Conservation (phyloP, 2,888 invertebrate genomes). For the Xanthostigma xanthostigma region DNA sequence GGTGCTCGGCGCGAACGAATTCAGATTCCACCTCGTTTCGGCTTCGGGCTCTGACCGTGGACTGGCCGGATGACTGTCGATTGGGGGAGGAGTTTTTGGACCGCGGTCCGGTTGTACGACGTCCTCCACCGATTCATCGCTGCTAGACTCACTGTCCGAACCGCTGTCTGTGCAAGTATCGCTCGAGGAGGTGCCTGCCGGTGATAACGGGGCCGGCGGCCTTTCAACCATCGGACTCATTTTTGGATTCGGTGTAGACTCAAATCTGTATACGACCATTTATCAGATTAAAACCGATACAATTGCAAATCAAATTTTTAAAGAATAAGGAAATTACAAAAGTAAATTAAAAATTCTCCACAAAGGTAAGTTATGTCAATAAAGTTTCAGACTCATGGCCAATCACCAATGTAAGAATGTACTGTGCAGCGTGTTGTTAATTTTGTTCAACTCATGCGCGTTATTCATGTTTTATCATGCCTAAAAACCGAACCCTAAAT, state of each 20-base stretch:
- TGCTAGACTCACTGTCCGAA: slow-evolving; percentile 36
- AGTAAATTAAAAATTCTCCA: no score
- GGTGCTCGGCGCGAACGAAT: slow-evolving; percentile 19
- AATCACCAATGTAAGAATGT: no score
- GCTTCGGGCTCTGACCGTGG: slow-evolving; percentile 5
- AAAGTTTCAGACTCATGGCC: no score
- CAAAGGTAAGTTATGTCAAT: no score
- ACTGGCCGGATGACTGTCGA: slow-evolving; percentile 8
- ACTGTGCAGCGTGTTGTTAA: no score
- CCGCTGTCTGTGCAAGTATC: slow-evolving; percentile 47
- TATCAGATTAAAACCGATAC: no score
- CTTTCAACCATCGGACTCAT: slow-evolving; percentile 25
- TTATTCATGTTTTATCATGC: no score
- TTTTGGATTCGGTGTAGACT: slow-evolving; percentile 8
- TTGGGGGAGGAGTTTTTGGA: slow-evolving; percentile 14
- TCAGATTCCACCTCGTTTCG: slow-evolving; percentile 23
- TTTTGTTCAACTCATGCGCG: no score
- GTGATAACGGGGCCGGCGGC: slow-evolving; percentile 32
- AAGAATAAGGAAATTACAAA: no score
- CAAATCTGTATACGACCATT: slow-evolving; percentile 18
- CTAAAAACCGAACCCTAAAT: no score
- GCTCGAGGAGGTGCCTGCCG: slow-evolving; percentile 43
- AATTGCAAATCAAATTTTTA: slow-evolving; percentile 15
- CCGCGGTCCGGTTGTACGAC: slow-evolving; percentile 18
- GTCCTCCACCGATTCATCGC: slow-evolving; percentile 34